Base-by-base conservation (phyloP, 1,140 invertebrate species). In the Nymphalis io region DNA sequence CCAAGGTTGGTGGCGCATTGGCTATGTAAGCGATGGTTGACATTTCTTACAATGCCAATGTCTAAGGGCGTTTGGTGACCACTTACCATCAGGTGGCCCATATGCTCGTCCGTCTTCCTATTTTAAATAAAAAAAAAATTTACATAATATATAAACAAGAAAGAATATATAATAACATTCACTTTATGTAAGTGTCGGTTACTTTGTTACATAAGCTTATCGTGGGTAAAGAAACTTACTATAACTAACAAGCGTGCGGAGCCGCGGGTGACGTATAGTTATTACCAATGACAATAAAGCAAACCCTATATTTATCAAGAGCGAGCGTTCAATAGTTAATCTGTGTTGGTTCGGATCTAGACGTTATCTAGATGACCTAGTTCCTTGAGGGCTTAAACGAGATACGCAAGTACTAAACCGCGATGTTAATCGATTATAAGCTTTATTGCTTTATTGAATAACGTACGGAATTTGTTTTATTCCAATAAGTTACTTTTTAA, bases 361-460 rank as follows among this genome's bases (percentile, higher is more conserved):
- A 60, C 58, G 12, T 20, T 69, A 73, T 73, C 72, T 73, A 69
- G 63, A 74, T 74, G 72, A 65, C 72, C 72, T 63, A 74, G 62
- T 69, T 70, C 18, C 65, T 60, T 68, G 57, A 70, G 72, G 55
- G 44, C 68, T 65, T 38, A 40, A 65, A 48, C 27, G 44, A 62
- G 16, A 21, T 48, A 48, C 60, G 21, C 27, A 15, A 4, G 51
- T 55, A 21, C 44, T 16, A n/a, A 33, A 33, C 27, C n/a, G 44
- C 44, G 16, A 20, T 23, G 51, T 33, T 55, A 55, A 55, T n/a
- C 21, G 51, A 55, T 20, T 55, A 13, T 55, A 55, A n/a, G 23
- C 51, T 55, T 51, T 23, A 55, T 23, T 55, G 51, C 51, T 23
- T 55, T 55, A 55, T 55, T 55, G 3, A 16, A 55, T 44, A 15